Evolutionary conservation across 1,140 invertebrate species (phyloP), one percentile per base, ranked within the genome.

Genomic region (Riptortus pedestris): DNA sequence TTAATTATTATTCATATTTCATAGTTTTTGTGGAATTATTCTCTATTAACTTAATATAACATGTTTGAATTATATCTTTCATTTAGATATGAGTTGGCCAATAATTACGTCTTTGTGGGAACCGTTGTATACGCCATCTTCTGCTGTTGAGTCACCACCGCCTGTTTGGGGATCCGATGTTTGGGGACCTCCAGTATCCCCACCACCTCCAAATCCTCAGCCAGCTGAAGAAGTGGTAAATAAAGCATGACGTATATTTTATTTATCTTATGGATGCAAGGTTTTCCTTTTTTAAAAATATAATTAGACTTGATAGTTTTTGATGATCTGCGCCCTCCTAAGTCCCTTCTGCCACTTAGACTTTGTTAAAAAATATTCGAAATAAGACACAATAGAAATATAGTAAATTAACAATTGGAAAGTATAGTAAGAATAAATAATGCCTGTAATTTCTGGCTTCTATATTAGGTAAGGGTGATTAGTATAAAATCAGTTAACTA

Each of bases 101-200:
- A 72, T 72, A 51, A 67, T 77, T 2, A 74, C 76, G 66, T 74
- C 74, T n/a, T 74, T 76, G 69, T 78, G 77, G 77, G 74, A 78
- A 68, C 77, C 76, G 4, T 67, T 78, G 24, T 77, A 77, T 29
- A 75, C 74, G 2, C 72, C 76, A 66, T 71, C 73, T 48, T 75
- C 75, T 16, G 75, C 76, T 28, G 70, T 72, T 28, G 65, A 75
- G 22, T 71, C 73, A n/a, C 67, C 71, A 11, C 72, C 74, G 0
- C 63, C 71, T 33, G 67, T 64, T 68, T 64, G 70, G 45, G 68
- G 65, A 22, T 63, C 62, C 20, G 67, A 66, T 51, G 67, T 67
- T 48, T 66, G 68, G 66, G 67, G 62, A 4, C 67, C 67, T 24
- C 63, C 63, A 2, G 72, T 74, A 67, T 73, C 70, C 1, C 65